Conservation (phyloP, 2,888 invertebrate genomes). For the Folsomia manolachei region DNA sequence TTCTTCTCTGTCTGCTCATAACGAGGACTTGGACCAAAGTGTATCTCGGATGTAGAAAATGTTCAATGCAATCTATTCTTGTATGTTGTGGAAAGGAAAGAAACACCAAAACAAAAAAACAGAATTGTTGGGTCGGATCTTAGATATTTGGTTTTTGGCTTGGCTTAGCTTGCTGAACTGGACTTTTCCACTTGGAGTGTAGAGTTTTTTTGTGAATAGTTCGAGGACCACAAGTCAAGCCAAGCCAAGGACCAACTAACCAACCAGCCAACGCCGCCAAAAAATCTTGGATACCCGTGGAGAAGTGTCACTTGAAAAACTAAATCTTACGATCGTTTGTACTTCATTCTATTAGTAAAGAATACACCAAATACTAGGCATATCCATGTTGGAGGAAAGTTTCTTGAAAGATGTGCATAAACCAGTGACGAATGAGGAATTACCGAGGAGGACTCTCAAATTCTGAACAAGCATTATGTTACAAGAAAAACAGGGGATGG, state of each 20-base stretch:
- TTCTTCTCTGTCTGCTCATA: no score
- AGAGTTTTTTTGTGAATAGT: not conserved
- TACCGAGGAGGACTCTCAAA: conserved; percentile 23
- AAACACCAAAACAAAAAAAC: not conserved
- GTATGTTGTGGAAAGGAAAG: not conserved
- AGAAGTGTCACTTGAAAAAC: not conserved
- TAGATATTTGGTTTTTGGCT: not conserved
- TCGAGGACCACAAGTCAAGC: not conserved
- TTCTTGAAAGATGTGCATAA: conserved; percentile 23
- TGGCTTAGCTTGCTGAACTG: not conserved
- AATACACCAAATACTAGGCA: no score
- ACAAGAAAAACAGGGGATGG: no score
- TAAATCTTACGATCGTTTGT: no score
- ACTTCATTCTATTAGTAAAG: no score
- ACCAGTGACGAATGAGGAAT: conserved; percentile 41
- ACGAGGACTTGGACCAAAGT: not conserved
- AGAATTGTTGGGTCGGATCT: not conserved
- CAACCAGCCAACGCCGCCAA: not conserved
- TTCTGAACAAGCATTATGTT: no score
- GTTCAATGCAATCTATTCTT: not conserved
- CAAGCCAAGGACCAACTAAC: no score
- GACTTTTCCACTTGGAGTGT: not conserved
- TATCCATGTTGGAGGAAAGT: no score
- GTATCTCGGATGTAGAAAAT: no score
- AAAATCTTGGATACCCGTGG: no score